phyloP scores from a whole-genome alignment of 1,140 invertebrate genomes.

The Muscidifurax raptorellus region DNA sequence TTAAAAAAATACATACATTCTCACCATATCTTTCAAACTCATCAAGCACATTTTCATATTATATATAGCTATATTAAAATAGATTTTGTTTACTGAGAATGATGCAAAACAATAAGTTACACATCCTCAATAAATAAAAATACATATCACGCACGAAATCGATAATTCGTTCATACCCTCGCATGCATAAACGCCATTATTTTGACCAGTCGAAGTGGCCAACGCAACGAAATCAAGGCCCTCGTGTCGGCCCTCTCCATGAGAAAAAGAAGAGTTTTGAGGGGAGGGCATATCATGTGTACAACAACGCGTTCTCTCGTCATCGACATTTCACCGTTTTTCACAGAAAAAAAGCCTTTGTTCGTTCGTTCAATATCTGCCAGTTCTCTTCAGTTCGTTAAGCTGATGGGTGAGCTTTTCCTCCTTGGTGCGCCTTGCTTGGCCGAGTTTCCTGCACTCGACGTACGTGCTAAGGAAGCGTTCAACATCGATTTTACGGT shows the following conservation, averaged over 20 bases:
- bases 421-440: slow-evolving; percentile 84
- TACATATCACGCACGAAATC: neutral
- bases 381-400: slow-evolving; percentile 78
- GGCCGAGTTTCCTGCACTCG: slow-evolving; percentile 81
- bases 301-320: slow-evolving; percentile 17
- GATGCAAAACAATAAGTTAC: neutral
- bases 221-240: slow-evolving; percentile 12
- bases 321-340: neutral
- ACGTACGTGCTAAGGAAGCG: slow-evolving; percentile 83
- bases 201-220: neutral
- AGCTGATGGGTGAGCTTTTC: slow-evolving; percentile 85
- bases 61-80: neutral
- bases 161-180: neutral
- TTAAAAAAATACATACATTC: slow-evolving; percentile 1
- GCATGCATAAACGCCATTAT: neutral
- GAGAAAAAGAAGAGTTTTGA: slow-evolving; percentile 20
- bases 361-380: neutral
- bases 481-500: slow-evolving; percentile 84
- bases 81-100: neutral
- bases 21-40: neutral
- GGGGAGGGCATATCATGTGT: neutral
- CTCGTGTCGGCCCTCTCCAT: neutral
- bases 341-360: slow-evolving; percentile 20
- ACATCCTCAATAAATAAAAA: neutral
- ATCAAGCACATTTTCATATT: neutral